Evolutionary conservation across 2,797 vertebrate genomes (phyloP).

Genomic region (Sebastes steindachneri): DNA sequence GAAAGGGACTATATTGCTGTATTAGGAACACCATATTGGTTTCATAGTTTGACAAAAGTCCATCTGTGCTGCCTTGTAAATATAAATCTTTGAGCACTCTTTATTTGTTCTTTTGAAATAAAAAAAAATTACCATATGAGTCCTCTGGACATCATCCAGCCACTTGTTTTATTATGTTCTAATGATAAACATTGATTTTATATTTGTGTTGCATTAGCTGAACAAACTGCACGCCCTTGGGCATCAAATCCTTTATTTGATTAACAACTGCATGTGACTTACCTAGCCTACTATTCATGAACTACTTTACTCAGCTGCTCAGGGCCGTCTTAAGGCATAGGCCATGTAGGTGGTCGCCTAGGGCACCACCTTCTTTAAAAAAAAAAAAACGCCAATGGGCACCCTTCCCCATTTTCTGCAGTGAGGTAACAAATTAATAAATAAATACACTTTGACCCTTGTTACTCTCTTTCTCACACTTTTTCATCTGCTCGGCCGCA

Average conservation of each 20-base stretch:
- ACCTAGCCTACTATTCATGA: background rate
- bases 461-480: too few relatives aligned
- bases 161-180: background rate
- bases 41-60: background rate
- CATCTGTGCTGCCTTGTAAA: conserved; percentile 31
- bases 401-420: too few relatives aligned
- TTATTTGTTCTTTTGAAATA: conserved; percentile 30
- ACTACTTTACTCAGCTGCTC: background rate
- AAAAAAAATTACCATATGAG: conserved; percentile 4
- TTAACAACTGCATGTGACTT: background rate
- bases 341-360: background rate
- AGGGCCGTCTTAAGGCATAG: background rate
- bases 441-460: too few relatives aligned
- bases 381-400: too few relatives aligned
- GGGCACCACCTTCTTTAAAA: too few relatives aligned
- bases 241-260: background rate
- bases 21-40: background rate
- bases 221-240: background rate
- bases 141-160: background rate
- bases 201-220: background rate
- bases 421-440: too few relatives aligned
- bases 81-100: conserved; percentile 2
- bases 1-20: background rate
- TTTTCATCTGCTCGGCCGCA: too few relatives aligned
- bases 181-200: background rate